Evolutionary conservation across 53 echinoderm and acorn worm genomes (phyloP).

Genomic region (Patiria pectinifera): DNA sequence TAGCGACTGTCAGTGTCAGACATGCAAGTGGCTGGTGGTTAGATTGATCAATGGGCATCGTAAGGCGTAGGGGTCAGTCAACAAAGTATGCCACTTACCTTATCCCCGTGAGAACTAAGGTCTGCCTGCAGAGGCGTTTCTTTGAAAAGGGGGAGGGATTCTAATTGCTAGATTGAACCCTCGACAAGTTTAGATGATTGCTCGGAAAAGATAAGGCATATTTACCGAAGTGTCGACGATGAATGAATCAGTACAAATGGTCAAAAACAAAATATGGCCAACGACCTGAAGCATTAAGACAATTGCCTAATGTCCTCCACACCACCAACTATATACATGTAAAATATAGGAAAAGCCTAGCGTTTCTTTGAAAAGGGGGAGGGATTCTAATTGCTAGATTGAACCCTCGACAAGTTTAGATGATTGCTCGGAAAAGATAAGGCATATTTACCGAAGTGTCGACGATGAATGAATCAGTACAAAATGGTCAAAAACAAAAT

Average conservation of each 20-base stretch:
- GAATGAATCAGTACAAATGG: too few species aligned
- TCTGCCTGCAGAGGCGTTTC: not conserved
- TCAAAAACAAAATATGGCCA: too few species aligned
- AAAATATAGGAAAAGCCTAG: too few species aligned
- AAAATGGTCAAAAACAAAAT: too few species aligned
- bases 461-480: too few species aligned
- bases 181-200: not conserved
- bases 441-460: not conserved
- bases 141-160: not conserved
- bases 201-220: not conserved
- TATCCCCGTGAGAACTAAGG: conserved; percentile 45
- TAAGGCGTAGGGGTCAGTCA: conserved; percentile 20
- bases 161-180: not conserved
- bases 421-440: not conserved
- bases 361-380: not conserved
- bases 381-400: not conserved
- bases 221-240: too few species aligned
- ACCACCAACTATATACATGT: too few species aligned
- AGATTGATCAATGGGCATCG: conserved; percentile 27
- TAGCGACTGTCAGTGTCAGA: conserved; percentile 34
- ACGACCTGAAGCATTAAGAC: too few species aligned
- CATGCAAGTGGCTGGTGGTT: not conserved
- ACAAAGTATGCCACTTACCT: not conserved
- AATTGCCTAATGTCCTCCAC: too few species aligned
- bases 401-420: not conserved